These are phyloP conservation scores for Carollia perspicillata DNA, from an alignment of 2,113 vertebrate genomes.

Conservation along the genomic window DNA sequence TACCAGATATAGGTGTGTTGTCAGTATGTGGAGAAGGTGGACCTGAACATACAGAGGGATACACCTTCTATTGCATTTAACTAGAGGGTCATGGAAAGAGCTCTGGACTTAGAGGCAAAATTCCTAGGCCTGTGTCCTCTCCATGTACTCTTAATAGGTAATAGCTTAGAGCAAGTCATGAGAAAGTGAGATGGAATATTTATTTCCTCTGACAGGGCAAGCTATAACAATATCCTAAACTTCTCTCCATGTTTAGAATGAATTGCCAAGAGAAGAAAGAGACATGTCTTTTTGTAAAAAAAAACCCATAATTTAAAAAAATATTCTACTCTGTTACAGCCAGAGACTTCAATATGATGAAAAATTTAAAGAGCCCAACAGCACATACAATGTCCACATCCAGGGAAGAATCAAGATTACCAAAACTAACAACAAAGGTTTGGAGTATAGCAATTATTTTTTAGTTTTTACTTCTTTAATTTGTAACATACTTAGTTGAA, in stretches of 20 bases:
- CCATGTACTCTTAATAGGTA: neutral
- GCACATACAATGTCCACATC: rapidly evolving
- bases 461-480: neutral
- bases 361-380: conserved; percentile 43
- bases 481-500: neutral
- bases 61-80: neutral
- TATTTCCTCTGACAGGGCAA: neutral
- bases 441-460: neutral
- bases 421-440: conserved; percentile 47
- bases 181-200: neutral
- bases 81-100: neutral
- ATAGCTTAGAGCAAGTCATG: neutral
- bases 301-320: neutral
- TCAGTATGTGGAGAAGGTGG: neutral
- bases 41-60: neutral
- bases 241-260: neutral
- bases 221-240: neutral
- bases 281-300: neutral
- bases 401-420: neutral
- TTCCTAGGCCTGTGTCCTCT: neutral
- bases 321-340: conserved; percentile 55
- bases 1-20: neutral
- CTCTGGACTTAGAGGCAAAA: neutral
- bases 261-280: neutral
- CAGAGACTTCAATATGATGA: conserved; percentile 16